Evolutionary conservation across 2,113 vertebrate species (phyloP).

Genomic region (Macrotus californicus): DNA sequence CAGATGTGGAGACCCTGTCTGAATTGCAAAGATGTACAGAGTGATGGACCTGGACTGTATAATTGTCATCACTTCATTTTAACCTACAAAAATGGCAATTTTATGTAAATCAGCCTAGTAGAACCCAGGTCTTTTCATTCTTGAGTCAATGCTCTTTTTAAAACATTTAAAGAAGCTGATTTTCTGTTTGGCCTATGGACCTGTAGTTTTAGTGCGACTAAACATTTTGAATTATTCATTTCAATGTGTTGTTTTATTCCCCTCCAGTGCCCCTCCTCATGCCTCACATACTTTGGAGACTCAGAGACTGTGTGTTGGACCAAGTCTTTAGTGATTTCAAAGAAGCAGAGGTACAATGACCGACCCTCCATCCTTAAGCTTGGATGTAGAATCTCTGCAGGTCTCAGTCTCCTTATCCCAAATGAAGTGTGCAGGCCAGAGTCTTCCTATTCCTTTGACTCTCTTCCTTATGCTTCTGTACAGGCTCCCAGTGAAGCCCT

Average conservation of each 20-base stretch:
- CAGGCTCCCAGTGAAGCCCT: background rate
- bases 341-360: background rate
- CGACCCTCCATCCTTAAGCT: background rate
- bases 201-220: background rate
- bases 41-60: background rate
- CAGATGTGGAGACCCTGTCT: background rate
- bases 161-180: background rate
- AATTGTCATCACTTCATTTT: background rate
- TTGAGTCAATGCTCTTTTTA: background rate
- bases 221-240: background rate
- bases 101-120: background rate
- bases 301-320: background rate
- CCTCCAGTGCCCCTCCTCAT: background rate
- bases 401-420: background rate
- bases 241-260: background rate
- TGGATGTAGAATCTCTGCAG: background rate
- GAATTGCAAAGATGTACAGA: background rate
- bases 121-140: background rate
- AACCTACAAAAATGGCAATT: background rate
- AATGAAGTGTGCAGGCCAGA: background rate
- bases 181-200: background rate
- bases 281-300: background rate
- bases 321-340: background rate
- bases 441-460: background rate
- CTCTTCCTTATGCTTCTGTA: background rate